Evolutionary conservation across 92 coral and sea anemone genomes (phyloP).

Genomic region (Phenganax subtilis): DNA sequence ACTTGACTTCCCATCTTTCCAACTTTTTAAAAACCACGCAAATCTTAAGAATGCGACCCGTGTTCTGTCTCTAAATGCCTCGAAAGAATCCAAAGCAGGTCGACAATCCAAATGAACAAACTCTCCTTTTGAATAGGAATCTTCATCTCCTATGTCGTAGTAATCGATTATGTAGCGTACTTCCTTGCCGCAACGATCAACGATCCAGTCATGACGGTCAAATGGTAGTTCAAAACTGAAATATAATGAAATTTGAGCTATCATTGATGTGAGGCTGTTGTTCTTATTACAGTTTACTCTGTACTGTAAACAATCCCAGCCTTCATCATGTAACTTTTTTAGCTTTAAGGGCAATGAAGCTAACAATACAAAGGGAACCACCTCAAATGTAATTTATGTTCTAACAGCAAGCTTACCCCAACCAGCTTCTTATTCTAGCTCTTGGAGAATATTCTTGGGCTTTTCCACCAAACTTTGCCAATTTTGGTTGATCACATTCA

Average conservation of each 20-base stretch:
- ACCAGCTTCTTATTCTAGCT: slow-evolving; percentile 87
- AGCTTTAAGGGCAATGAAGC: too few species aligned
- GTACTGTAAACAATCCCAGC: too few species aligned
- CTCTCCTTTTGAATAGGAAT: slow-evolving; percentile 82
- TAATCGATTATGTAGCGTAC: slow-evolving; percentile 95
- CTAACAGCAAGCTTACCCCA: slow-evolving; percentile 63
- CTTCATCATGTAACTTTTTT: too few species aligned
- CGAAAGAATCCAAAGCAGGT: slow-evolving; percentile 88
- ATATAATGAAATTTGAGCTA: neutral
- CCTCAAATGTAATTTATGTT: neutral
- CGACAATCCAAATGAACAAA: slow-evolving; percentile 90
- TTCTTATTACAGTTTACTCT: too few species aligned
- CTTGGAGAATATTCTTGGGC: slow-evolving; percentile 93
- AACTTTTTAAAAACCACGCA: slow-evolving; percentile 71
- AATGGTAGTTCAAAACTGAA: slow-evolving; percentile 90
- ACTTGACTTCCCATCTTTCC: slow-evolving; percentile 46
- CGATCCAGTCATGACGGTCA: slow-evolving; percentile 96
- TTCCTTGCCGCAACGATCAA: slow-evolving; percentile 84
- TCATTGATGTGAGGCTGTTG: too few species aligned
- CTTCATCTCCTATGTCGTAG: slow-evolving; percentile 91
- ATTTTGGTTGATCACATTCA: slow-evolving; percentile 88
- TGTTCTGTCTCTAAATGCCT: slow-evolving; percentile 80
- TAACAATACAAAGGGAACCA: too few species aligned
- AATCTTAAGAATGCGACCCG: slow-evolving; percentile 76
- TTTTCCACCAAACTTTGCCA: slow-evolving; percentile 79